Evolutionary conservation across 2,797 vertebrate genomes (phyloP).

Genomic region (Poeciliopsis presidionis): DNA sequence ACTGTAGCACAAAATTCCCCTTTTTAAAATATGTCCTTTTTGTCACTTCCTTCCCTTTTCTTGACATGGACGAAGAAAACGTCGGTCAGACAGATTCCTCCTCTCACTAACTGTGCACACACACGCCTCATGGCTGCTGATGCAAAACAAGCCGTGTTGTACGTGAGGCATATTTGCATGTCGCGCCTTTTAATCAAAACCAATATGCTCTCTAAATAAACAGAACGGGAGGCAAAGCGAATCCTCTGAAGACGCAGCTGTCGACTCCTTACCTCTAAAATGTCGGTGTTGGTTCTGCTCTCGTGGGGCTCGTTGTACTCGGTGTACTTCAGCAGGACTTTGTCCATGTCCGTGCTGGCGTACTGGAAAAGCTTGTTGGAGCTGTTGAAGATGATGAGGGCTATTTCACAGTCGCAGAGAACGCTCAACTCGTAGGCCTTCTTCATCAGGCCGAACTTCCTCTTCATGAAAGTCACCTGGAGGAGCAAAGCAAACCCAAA

Average conservation of each 20-base stretch:
- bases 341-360: constrained; percentile 94
- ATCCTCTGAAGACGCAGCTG: neutral
- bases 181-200: constrained; percentile 5
- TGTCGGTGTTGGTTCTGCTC: constrained; percentile 76
- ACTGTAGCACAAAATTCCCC: constrained; percentile 23
- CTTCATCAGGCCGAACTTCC: constrained; percentile 97
- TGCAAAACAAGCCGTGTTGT: constrained; percentile 13
- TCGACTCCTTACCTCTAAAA: constrained; percentile 64
- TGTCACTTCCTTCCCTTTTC: constrained; percentile 32
- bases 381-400: constrained; percentile 95
- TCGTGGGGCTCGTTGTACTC: constrained; percentile 77
- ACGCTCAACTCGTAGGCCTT: constrained; percentile 94
- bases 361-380: constrained; percentile 95
- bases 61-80: constrained; percentile 3
- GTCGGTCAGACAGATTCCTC: neutral
- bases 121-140: neutral
- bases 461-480: constrained; percentile 97
- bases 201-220: constrained; percentile 5
- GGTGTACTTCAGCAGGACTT: constrained; percentile 89
- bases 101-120: neutral
- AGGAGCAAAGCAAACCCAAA: constrained; percentile 18
- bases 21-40: constrained; percentile 16
- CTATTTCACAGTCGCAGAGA: constrained; percentile 93
- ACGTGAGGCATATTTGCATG: constrained; percentile 14
- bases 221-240: neutral